Conservation (phyloP, 2,113 vertebrate genomes). For the Perca flavescens region DNA sequence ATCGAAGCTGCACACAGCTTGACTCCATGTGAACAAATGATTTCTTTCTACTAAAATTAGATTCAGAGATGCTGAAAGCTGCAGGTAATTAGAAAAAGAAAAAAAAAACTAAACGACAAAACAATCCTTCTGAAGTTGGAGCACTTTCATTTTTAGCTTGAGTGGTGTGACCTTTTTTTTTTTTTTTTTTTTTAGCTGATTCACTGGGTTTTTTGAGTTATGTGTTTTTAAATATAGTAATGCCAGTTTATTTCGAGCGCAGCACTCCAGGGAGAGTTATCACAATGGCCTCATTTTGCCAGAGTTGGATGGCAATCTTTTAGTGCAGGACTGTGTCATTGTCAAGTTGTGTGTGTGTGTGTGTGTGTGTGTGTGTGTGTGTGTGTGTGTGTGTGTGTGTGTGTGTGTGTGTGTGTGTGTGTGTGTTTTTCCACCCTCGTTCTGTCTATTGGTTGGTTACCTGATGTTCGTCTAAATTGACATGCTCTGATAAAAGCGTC, state of each 20-base stretch:
- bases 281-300: conserved; percentile 78
- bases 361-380: conserved; percentile 1
- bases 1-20: conserved; percentile 3
- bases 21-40: conserved; percentile 49
- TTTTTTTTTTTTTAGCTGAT: conserved; percentile 38
- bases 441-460: conserved; percentile 50
- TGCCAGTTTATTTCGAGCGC: conserved; percentile 74
- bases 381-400: neutral
- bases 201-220: conserved; percentile 58
- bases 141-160: conserved; percentile 49
- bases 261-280: conserved; percentile 67
- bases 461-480: conserved; percentile 62
- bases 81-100: conserved; percentile 60
- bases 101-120: conserved; percentile 23
- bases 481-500: conserved; percentile 53
- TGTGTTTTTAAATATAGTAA: conserved; percentile 79
- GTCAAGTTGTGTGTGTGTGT: conserved; percentile 42
- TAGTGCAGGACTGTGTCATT: conserved; percentile 61
- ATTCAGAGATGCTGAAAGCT: conserved; percentile 30
- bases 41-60: conserved; percentile 66
- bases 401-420: conserved; percentile 9
- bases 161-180: conserved; percentile 68
- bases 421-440: conserved; percentile 3
- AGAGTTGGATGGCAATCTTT: conserved; percentile 60
- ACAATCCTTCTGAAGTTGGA: conserved; percentile 36